A percentile compares a stretch with the other conserved stretches of the same genome.
These are phyloP conservation scores for Lacanobia wlatinum DNA, from an alignment of 2,888 invertebrate genomes.

Conservation along the genomic window DNA sequence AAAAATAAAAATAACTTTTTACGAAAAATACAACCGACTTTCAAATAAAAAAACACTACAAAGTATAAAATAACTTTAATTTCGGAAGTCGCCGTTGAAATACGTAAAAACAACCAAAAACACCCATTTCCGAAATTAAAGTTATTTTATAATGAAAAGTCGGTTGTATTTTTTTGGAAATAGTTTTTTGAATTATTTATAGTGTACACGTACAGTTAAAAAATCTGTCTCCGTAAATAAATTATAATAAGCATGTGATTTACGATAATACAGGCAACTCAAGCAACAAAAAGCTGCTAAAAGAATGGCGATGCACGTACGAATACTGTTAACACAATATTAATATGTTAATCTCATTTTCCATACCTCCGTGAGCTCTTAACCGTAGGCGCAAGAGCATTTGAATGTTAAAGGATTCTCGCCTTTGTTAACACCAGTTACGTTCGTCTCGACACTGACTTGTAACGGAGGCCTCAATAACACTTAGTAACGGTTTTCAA, in stretches of 20 bases:
- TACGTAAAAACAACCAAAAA: too few species aligned
- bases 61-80: too few species aligned
- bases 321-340: neutral
- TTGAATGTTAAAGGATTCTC: constrained; percentile 41
- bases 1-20: too few species aligned
- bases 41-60: too few species aligned
- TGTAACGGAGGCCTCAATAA: neutral
- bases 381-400: constrained; percentile 18
- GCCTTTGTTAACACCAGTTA: constrained; percentile 11
- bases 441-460: constrained; percentile 2
- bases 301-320: neutral
- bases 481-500: constrained; percentile 41
- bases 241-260: neutral
- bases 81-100: too few species aligned
- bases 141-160: too few species aligned
- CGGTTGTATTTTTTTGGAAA: too few species aligned
- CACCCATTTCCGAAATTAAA: too few species aligned
- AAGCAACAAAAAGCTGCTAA: neutral
- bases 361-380: neutral
- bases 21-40: too few species aligned
- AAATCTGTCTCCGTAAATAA: too few species aligned
- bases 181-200: too few species aligned
- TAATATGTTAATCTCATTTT: constrained; percentile 2
- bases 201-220: too few species aligned
- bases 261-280: neutral